Evolutionary conservation across 2,113 vertebrate species (phyloP).

Genomic region (Cyprinus carpio): DNA sequence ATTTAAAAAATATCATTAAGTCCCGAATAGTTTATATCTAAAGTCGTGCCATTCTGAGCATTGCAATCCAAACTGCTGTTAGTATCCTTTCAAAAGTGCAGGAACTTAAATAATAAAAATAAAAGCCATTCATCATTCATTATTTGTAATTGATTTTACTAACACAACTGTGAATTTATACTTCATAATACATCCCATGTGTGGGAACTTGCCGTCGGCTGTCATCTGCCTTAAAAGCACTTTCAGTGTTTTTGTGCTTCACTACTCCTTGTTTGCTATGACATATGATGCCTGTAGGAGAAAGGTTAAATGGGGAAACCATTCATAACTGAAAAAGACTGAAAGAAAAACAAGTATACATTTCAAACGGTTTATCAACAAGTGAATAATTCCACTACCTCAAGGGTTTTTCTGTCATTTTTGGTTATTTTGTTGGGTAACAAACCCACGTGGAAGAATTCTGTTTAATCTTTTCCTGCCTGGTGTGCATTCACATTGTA

Average conservation of each 20-base stretch:
- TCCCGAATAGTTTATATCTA: not conserved
- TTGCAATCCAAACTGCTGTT: not conserved
- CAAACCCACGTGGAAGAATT: not conserved
- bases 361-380: not conserved
- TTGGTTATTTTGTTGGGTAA: not conserved
- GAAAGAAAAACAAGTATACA: not conserved
- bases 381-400: not conserved
- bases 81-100: not conserved
- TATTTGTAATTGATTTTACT: not conserved
- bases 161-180: not conserved
- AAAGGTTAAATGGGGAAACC: not conserved
- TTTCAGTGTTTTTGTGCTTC: slow-evolving; percentile 4
- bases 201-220: slow-evolving; percentile 51
- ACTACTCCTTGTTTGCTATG: slow-evolving; percentile 2
- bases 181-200: slow-evolving; percentile 22
- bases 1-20: not conserved
- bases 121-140: slow-evolving; percentile 32
- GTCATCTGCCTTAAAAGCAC: slow-evolving; percentile 11
- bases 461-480: slow-evolving; percentile 1
- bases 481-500: not conserved
- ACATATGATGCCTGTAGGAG: not conserved
- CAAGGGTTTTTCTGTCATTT: not conserved
- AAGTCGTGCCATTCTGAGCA: not conserved
- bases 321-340: not conserved
- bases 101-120: slow-evolving; percentile 32